These are phyloP conservation scores for Seira sanloemensis DNA, from an alignment of 2,888 invertebrate species.

Conservation along the genomic window DNA sequence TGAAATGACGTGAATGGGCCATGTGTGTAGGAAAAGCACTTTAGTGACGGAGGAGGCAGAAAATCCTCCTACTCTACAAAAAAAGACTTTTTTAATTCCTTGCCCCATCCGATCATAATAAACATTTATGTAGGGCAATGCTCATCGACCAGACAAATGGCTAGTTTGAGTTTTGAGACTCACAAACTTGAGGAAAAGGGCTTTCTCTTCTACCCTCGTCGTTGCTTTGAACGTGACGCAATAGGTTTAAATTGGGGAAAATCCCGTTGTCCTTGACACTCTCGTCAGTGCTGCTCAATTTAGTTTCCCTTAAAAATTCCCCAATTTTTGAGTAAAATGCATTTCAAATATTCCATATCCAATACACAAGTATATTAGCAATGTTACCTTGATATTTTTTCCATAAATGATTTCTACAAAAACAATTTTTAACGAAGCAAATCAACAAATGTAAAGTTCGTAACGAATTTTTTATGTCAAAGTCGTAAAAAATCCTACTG, in stretches of 20 bases:
- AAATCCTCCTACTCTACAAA: background rate
- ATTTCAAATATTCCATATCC: no score
- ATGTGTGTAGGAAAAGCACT: conserved; percentile 29
- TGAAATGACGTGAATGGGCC: conserved; percentile 41
- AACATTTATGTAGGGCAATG: background rate
- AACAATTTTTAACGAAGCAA: conserved; percentile 8
- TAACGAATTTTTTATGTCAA: background rate
- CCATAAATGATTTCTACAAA: no score
- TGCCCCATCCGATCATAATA: background rate
- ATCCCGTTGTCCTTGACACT: no score
- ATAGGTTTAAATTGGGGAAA: no score
- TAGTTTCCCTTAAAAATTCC: no score
- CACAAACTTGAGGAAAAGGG: background rate
- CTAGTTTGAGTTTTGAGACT: background rate
- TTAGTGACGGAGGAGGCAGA: background rate
- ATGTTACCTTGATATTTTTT: no score
- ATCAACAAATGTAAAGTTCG: background rate
- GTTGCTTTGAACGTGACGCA: background rate
- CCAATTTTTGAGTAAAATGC: no score
- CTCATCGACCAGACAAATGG: background rate
- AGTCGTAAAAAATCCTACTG: background rate
- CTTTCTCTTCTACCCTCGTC: background rate
- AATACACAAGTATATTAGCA: no score
- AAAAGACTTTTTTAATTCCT: conserved; percentile 16
- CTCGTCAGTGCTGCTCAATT: no score